Base-by-base conservation (phyloP, 2,797 vertebrate species). In the Sarcoramphus papa region DNA sequence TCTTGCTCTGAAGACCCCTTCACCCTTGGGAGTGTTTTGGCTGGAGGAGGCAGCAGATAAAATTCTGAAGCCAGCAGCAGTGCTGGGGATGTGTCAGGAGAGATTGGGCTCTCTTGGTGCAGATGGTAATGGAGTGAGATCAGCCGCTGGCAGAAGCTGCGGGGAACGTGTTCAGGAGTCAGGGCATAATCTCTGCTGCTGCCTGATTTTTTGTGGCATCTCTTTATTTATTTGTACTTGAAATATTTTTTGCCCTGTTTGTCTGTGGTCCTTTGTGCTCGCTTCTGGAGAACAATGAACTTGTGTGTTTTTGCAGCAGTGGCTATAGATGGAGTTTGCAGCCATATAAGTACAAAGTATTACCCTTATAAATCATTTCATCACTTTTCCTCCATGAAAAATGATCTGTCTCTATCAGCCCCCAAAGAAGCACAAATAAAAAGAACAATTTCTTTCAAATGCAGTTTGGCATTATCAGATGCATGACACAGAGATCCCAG, bases 81-180 rank as follows among this genome's bases (percentile, higher is more conserved):
- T 28, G 75, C 83, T 76, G 77, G n/a, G 86, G 89, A 89, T 83
- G 76, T 88, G 94, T 93, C 83, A 78, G 91, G 68, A 83, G 72
- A 18, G 51, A 57, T 70, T 3, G 74, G 59, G 15, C 25, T 41
- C 30, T 85, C 90, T 56, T 3, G 6, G 35, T 77, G 85, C 50
- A 69, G 86, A 94, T 93, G 86, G 76, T 64, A 43, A 79, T 4
- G 25, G 72, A 84, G 87, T 75, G 91, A 97, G 91, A 90, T 89
- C 79, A 80, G 93, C 81, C 8, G 2, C 82, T 72, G 72, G 88
- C 65, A 40, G 85, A 48, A 80, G 88, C 86, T 79, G 37, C 10
- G 53, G 54, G 64, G 37, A 85, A 37, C 0, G 1, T 62, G 25
- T 45, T 76, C 22, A 35, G 73, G 62, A 80, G 24, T 72, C 87